Conservation (phyloP, 2,888 invertebrate genomes). For the Netelia virgata region DNA sequence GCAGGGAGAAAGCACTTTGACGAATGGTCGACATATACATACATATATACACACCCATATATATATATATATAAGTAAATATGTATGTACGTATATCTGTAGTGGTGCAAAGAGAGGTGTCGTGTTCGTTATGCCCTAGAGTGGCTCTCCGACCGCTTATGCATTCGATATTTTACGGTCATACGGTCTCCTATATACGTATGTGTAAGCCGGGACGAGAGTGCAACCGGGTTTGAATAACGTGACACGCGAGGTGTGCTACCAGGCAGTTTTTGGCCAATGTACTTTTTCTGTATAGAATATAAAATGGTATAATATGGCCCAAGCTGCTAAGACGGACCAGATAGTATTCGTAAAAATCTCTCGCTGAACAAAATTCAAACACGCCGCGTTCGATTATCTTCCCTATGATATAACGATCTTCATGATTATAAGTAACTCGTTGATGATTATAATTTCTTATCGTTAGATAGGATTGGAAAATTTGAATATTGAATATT, state of each 20-base stretch:
- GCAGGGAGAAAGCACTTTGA: conserved; percentile 51
- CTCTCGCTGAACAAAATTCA: too few species aligned
- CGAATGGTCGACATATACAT: not conserved
- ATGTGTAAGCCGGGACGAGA: conserved; percentile 41
- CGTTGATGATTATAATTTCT: too few species aligned
- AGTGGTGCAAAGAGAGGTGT: conserved; percentile 45
- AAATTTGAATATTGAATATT: too few species aligned
- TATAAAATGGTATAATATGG: too few species aligned
- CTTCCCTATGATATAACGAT: too few species aligned
- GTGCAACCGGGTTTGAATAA: conserved; percentile 66
- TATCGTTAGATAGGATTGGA: too few species aligned
- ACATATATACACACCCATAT: too few species aligned
- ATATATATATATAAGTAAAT: not conserved
- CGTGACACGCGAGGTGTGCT: conserved; percentile 78
- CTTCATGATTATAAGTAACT: too few species aligned
- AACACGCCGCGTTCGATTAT: too few species aligned
- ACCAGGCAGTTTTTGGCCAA: conserved; percentile 74
- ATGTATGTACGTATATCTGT: not conserved
- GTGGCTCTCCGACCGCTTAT: conserved; percentile 62
- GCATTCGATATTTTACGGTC: conserved; percentile 66
- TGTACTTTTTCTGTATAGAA: conserved; percentile 56
- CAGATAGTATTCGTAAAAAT: too few species aligned
- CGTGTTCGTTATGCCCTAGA: conserved; percentile 64
- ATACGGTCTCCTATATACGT: conserved; percentile 13
- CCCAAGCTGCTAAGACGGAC: too few species aligned